These are phyloP conservation scores for Enteromius unitaeniatus DNA, from an alignment of 2,797 vertebrate species.

Conservation along the genomic window DNA sequence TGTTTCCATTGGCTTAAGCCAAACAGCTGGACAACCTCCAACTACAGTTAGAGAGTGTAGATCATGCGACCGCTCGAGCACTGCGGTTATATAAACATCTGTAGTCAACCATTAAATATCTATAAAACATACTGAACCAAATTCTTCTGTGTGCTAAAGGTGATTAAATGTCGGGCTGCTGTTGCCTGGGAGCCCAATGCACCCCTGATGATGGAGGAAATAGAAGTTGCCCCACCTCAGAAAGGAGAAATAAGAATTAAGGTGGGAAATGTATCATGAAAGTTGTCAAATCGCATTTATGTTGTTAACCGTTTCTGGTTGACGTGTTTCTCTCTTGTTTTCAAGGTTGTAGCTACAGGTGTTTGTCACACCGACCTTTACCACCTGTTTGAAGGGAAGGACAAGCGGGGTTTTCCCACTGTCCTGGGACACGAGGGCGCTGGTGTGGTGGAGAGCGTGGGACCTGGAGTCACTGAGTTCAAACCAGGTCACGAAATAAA, in stretches of 20 bases:
- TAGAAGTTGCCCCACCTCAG: conserved; percentile 89
- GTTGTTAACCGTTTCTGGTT: not conserved
- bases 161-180: conserved; percentile 91
- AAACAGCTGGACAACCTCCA: conserved; percentile 41
- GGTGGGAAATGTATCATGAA: conserved; percentile 70
- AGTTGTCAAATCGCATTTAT: not conserved
- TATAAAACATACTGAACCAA: not conserved
- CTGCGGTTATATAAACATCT: conserved; percentile 18
- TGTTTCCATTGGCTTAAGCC: conserved; percentile 37
- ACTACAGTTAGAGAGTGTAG: not conserved
- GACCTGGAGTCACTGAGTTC: conserved; percentile 76
- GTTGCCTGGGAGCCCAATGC: conserved; percentile 84
- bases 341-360: conserved; percentile 75
- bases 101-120: conserved; percentile 18
- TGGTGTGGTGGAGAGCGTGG: conserved; percentile 79
- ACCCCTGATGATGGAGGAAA: conserved; percentile 87
- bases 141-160: conserved; percentile 71
- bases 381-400: conserved; percentile 68
- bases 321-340: not conserved
- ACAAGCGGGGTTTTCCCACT: conserved; percentile 68
- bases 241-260: conserved; percentile 88
- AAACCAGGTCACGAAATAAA: conserved; percentile 71
- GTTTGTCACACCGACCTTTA: conserved; percentile 79
- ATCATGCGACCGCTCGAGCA: not conserved
- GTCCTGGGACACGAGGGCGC: conserved; percentile 80